Evolutionary conservation across 1,140 invertebrate genomes (phyloP).

Genomic region (Pristionchus pacificus): DNA sequence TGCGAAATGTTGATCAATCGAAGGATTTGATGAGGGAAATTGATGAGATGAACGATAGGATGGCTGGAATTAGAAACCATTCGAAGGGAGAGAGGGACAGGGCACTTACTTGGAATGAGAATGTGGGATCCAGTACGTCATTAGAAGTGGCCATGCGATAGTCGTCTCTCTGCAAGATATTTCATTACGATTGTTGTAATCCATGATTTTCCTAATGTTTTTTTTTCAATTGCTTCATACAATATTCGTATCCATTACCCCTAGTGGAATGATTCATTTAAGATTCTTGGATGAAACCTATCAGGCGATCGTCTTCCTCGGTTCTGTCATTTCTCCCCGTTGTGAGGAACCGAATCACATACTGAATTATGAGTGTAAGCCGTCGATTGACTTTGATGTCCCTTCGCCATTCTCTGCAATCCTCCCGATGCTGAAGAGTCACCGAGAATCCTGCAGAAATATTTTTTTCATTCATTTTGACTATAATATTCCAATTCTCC

Average conservation of each 20-base stretch:
- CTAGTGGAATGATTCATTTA: too few species aligned
- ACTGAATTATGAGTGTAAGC: neutral
- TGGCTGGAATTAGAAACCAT: neutral
- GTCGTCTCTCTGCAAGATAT: neutral
- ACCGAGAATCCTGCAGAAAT: neutral
- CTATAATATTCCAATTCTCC: neutral
- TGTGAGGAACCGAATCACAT: neutral
- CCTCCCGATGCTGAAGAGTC: neutral
- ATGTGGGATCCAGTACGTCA: neutral
- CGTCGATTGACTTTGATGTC: neutral
- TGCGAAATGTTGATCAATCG: conserved; percentile 13
- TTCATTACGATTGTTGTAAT: too few species aligned
- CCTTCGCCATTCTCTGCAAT: neutral
- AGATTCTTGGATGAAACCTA: too few species aligned
- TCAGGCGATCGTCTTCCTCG: neutral
- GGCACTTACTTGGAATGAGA: neutral
- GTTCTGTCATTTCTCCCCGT: neutral
- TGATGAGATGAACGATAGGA: neutral
- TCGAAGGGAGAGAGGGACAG: too few species aligned
- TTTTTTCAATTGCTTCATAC: too few species aligned
- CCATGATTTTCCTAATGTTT: too few species aligned
- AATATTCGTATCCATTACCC: too few species aligned
- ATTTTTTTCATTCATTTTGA: neutral
- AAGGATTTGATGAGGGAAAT: conserved; percentile 16
- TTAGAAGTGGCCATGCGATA: neutral